Percentiles rank a stretch among this genome's conserved stretches.
These are phyloP conservation scores for Amphimedon queenslandica DNA, from an alignment of 37 sponge, comb jelly and placozoan genomes.

Conservation along the genomic window DNA sequence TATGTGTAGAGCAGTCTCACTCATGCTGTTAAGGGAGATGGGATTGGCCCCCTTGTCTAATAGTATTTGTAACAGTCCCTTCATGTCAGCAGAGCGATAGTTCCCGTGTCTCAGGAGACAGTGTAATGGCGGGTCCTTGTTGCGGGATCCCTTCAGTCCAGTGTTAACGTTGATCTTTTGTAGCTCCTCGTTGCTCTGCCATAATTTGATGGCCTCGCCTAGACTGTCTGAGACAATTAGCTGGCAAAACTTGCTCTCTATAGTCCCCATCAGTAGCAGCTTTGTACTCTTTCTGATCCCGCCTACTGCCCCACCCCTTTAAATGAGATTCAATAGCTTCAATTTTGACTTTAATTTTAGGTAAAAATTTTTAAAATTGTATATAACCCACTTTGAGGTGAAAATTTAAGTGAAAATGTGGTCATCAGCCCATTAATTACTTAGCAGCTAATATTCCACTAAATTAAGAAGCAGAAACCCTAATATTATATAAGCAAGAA, in stretches of 20 bases:
- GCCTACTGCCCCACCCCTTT: not conserved
- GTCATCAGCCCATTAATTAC: too few species aligned
- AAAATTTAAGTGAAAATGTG: too few species aligned
- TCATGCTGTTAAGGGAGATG: constrained; percentile 33
- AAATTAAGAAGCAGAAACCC: too few species aligned
- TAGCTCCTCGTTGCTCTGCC: constrained; percentile 34
- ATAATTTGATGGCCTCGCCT: constrained; percentile 37
- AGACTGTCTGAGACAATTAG: constrained; percentile 30
- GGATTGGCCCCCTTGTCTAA: constrained; percentile 56
- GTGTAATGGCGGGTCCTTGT: constrained; percentile 56
- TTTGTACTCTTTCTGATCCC: too few species aligned
- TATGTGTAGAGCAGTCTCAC: constrained; percentile 68
- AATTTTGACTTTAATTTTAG: too few species aligned
- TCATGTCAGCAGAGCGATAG: not conserved
- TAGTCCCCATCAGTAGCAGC: constrained; percentile 51
- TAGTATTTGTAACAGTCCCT: constrained; percentile 25
- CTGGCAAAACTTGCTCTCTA: constrained; percentile 33
- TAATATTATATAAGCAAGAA: too few species aligned
- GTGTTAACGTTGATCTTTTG: constrained; percentile 43
- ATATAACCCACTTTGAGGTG: too few species aligned
- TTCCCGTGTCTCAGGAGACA: constrained; percentile 31
- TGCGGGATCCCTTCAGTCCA: constrained; percentile 21
- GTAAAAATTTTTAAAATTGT: too few species aligned
- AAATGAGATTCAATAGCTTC: too few species aligned
- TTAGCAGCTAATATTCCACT: too few species aligned